Evolutionary conservation across 2,888 invertebrate species (phyloP), one percentile per base, ranked within the genome.

Genomic region (Agriotes lineatus): DNA sequence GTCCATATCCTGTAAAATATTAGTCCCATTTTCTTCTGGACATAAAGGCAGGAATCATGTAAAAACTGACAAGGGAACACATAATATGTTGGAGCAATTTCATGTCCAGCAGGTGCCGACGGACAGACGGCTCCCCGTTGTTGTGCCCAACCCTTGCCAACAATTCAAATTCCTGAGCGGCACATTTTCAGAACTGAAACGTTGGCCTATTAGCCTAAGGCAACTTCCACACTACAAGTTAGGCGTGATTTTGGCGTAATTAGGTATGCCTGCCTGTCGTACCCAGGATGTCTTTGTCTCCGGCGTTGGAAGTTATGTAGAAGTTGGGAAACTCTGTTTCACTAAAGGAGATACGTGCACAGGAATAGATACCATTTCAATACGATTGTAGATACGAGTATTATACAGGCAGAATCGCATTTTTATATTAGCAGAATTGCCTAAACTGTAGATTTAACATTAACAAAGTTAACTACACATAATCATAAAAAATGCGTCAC

Each of bases 1-100:
- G 14, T 12, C n/a, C 14, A 37, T 37, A 12, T 37, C 37, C n/a
- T 37, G 14, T 37, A 37, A 37, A 37, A 12, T 37, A 37, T 37
- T 14, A 14, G 42, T 18, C 16, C 33, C 18, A 52, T 35, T 35
- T 52, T 18, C 52, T 52, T 52, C 12, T 16, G 25, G 14, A n/a
- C 1, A 18, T 1, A 19, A 12, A 10, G 18, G 52, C 7, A 52
- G 33, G 25, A 52, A 52, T 56, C 44, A 56, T 45, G 56, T 35
- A 63, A 63, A 61, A 56, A 54, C 63, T 56, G 63, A 56, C 63
- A 56, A 42, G 54, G 35, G 44, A 61, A 30, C 44, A 56, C 12
- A 54, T 63, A 56, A 63, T 56, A 63, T 61, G 63, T 56, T 44
- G 63, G 35, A 39, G 44, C 54, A 63, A 63, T 63, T 63, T 63